These are phyloP conservation scores for Muscina levida DNA, from an alignment of 2,888 invertebrate species.

Conservation along the genomic window DNA sequence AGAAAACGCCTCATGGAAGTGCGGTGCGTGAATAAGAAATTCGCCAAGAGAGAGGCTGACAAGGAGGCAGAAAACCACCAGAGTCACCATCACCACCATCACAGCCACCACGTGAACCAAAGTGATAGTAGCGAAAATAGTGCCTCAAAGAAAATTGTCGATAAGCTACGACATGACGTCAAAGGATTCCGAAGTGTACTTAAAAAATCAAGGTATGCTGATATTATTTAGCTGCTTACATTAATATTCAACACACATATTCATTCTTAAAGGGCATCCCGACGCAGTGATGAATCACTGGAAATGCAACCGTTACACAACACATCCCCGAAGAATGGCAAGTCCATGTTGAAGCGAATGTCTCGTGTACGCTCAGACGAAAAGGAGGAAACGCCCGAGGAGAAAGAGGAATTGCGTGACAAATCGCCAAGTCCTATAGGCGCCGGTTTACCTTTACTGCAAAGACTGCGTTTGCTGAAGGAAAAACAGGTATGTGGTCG, in stretches of 20 bases:
- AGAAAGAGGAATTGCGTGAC: slow-evolving; percentile 79
- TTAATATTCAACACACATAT: background rate
- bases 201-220: slow-evolving; percentile 81
- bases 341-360: slow-evolving; percentile 86
- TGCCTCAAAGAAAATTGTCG: slow-evolving; percentile 88
- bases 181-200: slow-evolving; percentile 85
- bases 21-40: slow-evolving; percentile 82
- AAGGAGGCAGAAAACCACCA: slow-evolving; percentile 71
- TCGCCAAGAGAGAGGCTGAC: slow-evolving; percentile 77
- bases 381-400: slow-evolving; percentile 82
- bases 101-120: slow-evolving; percentile 72
- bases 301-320: slow-evolving; percentile 84
- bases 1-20: slow-evolving; percentile 93
- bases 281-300: slow-evolving; percentile 83
- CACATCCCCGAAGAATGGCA: slow-evolving; percentile 80
- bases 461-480: slow-evolving; percentile 88
- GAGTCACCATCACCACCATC: slow-evolving; percentile 68
- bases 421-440: slow-evolving; percentile 88
- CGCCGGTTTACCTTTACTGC: slow-evolving; percentile 90
- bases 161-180: slow-evolving; percentile 91
- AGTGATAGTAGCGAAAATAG: slow-evolving; percentile 81
- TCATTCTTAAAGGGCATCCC: slow-evolving; percentile 67
- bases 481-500: slow-evolving; percentile 87
- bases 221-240: background rate
- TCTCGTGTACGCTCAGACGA: slow-evolving; percentile 88